Evolutionary conservation across 2,888 invertebrate species (phyloP).

Genomic region (Synergus laeviventris): DNA sequence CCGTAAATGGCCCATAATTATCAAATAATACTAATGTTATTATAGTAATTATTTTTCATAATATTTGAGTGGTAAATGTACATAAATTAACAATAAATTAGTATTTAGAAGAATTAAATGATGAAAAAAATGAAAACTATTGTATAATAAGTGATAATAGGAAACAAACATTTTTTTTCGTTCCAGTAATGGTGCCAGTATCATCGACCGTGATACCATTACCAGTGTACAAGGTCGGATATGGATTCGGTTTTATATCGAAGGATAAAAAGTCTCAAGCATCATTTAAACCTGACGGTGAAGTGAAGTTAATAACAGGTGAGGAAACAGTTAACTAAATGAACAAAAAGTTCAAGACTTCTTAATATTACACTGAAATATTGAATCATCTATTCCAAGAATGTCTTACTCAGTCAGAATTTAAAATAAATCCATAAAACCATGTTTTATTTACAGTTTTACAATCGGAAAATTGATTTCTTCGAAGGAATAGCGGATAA

Average conservation of each 20-base stretch:
- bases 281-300: slow-evolving; percentile 67
- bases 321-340: slow-evolving; percentile 42
- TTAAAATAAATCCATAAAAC: background rate
- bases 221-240: slow-evolving; percentile 80
- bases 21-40: too few relatives aligned
- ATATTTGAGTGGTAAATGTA: too few relatives aligned
- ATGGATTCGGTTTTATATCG: slow-evolving; percentile 74
- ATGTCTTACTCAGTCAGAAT: background rate
- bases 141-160: too few relatives aligned
- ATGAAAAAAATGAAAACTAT: too few relatives aligned
- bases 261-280: slow-evolving; percentile 68
- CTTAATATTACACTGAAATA: background rate
- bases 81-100: too few relatives aligned
- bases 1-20: too few relatives aligned
- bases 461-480: slow-evolving; percentile 4
- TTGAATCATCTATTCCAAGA: background rate
- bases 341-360: slow-evolving; percentile 10
- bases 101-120: too few relatives aligned
- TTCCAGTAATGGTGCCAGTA: slow-evolving; percentile 80
- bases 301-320: slow-evolving; percentile 70
- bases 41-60: too few relatives aligned
- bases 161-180: too few relatives aligned
- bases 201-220: slow-evolving; percentile 83
- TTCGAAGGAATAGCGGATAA: background rate
- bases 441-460: background rate